Percentiles rank a stretch among this genome's conserved stretches.
Conservation (phyloP, 2,888 invertebrate genomes). For the Epinotia demarniana region DNA sequence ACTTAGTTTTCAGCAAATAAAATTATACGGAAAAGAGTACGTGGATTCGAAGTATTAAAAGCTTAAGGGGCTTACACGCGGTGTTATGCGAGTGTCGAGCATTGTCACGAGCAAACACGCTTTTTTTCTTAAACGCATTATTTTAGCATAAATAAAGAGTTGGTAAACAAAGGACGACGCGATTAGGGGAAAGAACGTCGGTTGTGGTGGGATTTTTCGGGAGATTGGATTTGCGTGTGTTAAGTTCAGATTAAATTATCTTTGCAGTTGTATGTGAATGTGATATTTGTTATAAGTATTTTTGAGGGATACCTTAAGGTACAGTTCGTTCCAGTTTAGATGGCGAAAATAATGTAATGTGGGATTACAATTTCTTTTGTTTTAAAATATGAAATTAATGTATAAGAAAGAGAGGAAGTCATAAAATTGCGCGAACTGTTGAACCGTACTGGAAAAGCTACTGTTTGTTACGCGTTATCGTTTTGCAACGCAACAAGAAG, state of each 20-base stretch:
- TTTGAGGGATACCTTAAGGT: too few species aligned
- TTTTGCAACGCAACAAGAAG: too few species aligned
- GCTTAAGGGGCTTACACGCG: conserved; percentile 31
- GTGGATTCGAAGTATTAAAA: conserved; percentile 7
- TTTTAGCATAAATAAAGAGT: conserved; percentile 37
- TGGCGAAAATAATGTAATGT: too few species aligned
- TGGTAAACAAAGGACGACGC: conserved; percentile 31
- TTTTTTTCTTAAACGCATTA: conserved; percentile 30
- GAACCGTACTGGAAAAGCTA: too few species aligned
- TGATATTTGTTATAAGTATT: too few species aligned
- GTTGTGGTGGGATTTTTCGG: conserved; percentile 6
- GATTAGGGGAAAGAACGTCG: conserved; percentile 18
- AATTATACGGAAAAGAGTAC: conserved; percentile 23
- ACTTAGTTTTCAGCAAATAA: conserved; percentile 15
- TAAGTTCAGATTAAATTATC: not conserved
- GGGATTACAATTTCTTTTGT: too few species aligned
- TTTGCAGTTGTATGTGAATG: not conserved
- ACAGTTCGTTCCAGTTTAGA: too few species aligned
- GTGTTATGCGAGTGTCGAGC: conserved; percentile 6
- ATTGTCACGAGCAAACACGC: conserved; percentile 27
- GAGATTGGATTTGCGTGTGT: conserved; percentile 2
- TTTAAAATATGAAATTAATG: too few species aligned
- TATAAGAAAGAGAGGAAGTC: too few species aligned
- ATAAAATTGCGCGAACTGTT: too few species aligned
- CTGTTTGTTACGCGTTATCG: too few species aligned